Evolutionary conservation across 1,140 invertebrate genomes (phyloP).

Genomic region (Aplysia californica): DNA sequence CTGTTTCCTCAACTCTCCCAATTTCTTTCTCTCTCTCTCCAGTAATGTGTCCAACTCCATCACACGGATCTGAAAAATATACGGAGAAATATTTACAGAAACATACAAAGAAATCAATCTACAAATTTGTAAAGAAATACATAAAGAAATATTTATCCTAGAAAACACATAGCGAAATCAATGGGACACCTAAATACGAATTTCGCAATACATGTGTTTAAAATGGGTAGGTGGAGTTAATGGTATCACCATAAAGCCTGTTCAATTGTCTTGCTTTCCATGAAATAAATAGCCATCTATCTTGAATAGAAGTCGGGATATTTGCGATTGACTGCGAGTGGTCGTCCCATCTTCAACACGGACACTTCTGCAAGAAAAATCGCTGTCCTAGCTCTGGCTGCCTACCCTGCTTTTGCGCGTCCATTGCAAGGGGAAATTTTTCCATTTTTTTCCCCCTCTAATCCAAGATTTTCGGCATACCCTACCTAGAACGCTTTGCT

Average conservation of each 20-base stretch:
- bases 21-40: conserved; percentile 83
- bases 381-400: no score
- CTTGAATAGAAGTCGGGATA: no score
- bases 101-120: conserved; percentile 6
- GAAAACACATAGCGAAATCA: background rate
- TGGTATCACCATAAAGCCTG: background rate
- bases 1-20: conserved; percentile 87
- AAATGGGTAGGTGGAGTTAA: background rate
- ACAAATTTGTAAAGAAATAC: background rate
- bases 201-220: background rate
- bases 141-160: background rate
- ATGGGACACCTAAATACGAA: background rate
- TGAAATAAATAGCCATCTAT: no score
- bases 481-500: no score
- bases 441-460: no score
- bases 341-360: no score
- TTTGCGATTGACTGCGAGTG: no score
- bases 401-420: no score
- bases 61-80: conserved; percentile 71
- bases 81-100: background rate
- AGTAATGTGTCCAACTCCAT: conserved; percentile 92
- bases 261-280: no score
- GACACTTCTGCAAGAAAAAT: no score
- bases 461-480: no score
- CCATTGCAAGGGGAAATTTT: no score